Base-by-base conservation (phyloP, 2,888 invertebrate species). In the Tipula helvola region DNA sequence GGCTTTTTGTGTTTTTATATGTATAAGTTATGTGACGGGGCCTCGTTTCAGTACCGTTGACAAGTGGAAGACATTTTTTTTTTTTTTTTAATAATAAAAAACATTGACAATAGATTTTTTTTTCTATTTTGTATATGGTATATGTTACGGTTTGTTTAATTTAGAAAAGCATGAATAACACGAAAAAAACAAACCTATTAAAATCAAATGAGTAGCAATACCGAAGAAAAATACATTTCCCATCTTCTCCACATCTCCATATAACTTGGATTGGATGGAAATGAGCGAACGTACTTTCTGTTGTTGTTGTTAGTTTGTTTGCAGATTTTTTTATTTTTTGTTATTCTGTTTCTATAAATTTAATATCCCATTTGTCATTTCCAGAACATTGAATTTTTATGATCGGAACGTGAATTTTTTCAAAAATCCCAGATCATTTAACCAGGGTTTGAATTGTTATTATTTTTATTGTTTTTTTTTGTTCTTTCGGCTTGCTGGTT, bases 291-390 rank as follows among this genome's bases (percentile, higher is more conserved):
- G 18, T 28, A 71, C 28, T 71, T 10, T 71, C 28, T 71, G 28
- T 71, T 28, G 71, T 71, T 71, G 28, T 18, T 57, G 57, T 28
- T 28, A 28, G 71, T 71, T 71, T 71, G 71, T 71, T 71, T 71
- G 71, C 71, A 71, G 18, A 71, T 71, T 71, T 71, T 71, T 71
- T n/a, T 8, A 71, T 71, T 71, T 71, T 71, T 71, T 71, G 71
- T 71, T 71, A 84, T 84, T 84, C 41, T 84, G 84, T 84, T 84
- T 84, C 84, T 84, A 85, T 85, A 85, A 42, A 86, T 86, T 36
- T 86, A 57, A 86, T 86, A 36, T 57, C 36, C 86, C 36, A 86
- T 86, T 86, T 86, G 86, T 86, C 86, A 86, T 86, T 86, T 86
- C 52, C 86, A 57, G 52, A 57, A 36, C 86, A 86, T 86, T 86